Percentiles rank a stretch among this genome's conserved stretches.
Evolutionary conservation across 2,888 invertebrate species (phyloP).

Genomic region (Callinectes sapidus): DNA sequence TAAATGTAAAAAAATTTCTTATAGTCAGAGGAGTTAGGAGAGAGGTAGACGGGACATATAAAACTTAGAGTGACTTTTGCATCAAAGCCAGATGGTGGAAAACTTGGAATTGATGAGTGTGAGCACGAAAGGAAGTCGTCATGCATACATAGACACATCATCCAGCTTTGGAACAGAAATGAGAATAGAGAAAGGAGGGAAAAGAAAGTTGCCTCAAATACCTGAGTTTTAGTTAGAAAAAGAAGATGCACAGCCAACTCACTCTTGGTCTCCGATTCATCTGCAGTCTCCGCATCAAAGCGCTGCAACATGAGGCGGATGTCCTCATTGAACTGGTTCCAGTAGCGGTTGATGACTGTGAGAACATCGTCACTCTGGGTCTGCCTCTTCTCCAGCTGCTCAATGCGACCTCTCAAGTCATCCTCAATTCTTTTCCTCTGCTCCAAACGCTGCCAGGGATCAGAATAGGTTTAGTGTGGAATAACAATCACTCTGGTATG

Average conservation of each 20-base stretch:
- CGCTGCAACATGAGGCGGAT: conserved; percentile 93
- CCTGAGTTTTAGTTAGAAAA: too few relatives aligned
- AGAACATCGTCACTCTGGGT: conserved; percentile 98
- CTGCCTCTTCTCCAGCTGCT: conserved; percentile 94
- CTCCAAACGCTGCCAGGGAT: conserved; percentile 86
- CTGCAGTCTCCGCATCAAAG: conserved; percentile 97
- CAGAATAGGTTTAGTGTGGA: neutral
- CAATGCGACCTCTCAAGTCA: conserved; percentile 91
- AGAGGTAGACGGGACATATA: too few relatives aligned
- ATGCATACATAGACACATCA: too few relatives aligned
- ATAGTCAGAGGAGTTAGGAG: too few relatives aligned
- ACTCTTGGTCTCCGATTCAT: conserved; percentile 96
- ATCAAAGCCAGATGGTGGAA: too few relatives aligned
- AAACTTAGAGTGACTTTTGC: too few relatives aligned
- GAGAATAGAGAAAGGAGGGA: too few relatives aligned
- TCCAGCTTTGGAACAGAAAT: too few relatives aligned
- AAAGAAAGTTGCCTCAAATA: too few relatives aligned
- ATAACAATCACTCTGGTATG: neutral
- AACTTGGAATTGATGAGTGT: too few relatives aligned
- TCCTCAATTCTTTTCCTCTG: conserved; percentile 92
- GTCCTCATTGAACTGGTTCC: conserved; percentile 98
- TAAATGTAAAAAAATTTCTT: too few relatives aligned
- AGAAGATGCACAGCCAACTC: conserved; percentile 75
- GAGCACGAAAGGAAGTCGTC: too few relatives aligned
- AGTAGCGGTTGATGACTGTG: conserved; percentile 97